These are phyloP conservation scores for Microtus richardsoni DNA, from an alignment of 2,113 vertebrate species.

Conservation along the genomic window DNA sequence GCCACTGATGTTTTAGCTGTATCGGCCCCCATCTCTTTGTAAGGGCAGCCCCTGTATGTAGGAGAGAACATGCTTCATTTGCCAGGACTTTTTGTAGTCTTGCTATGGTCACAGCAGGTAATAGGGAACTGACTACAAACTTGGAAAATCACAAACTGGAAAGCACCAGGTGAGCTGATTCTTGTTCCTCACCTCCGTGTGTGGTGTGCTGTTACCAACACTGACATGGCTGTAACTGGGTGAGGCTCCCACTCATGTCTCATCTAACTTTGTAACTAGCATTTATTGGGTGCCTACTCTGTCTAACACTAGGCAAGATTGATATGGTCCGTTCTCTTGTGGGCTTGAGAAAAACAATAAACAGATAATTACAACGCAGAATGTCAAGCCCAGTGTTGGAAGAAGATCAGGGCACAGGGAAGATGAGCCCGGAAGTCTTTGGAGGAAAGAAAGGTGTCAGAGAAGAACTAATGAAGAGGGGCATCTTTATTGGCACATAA, in stretches of 20 bases:
- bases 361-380: background rate
- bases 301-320: background rate
- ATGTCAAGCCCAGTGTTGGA: background rate
- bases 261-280: background rate
- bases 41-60: background rate
- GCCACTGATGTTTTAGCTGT: background rate
- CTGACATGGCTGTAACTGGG: background rate
- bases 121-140: background rate
- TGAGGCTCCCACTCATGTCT: background rate
- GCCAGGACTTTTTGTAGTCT: background rate
- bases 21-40: background rate
- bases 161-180: background rate
- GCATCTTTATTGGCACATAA: background rate
- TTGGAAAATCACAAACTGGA: constrained; percentile 16
- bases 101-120: background rate
- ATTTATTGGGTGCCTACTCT: background rate
- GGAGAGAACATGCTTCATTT: background rate
- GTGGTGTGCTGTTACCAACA: background rate
- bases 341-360: background rate
- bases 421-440: background rate
- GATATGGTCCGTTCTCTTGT: background rate
- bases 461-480: background rate
- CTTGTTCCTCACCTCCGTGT: background rate
- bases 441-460: background rate
- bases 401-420: background rate